Evolutionary conservation across 2,797 vertebrate species (phyloP).

Genomic region (Mormyrops attenuatus): DNA sequence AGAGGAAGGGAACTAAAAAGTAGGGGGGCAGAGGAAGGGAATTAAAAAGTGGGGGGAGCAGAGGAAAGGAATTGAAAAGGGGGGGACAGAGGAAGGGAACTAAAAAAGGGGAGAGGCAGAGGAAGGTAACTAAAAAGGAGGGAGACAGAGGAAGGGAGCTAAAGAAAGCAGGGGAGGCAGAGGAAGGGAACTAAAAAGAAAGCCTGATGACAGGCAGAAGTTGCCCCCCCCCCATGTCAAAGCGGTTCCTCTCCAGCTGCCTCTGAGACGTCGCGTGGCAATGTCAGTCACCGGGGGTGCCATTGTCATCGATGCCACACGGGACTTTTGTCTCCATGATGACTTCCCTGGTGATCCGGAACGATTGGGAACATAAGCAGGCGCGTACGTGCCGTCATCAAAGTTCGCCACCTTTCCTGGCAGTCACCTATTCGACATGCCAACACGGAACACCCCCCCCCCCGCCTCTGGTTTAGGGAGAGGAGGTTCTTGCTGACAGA

Average conservation of each 20-base stretch:
- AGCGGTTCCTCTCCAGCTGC: constrained; percentile 47
- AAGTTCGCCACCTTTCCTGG: constrained; percentile 31
- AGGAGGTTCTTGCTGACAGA: not conserved
- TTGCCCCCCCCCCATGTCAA: not conserved
- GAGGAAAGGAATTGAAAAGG: not conserved
- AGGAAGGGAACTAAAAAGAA: constrained; percentile 19
- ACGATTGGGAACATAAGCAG: constrained; percentile 40
- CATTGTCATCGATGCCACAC: constrained; percentile 49
- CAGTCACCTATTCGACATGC: constrained; percentile 33
- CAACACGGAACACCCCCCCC: not conserved
- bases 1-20: constrained; percentile 27
- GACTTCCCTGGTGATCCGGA: constrained; percentile 57
- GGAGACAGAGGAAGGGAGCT: too few relatives aligned
- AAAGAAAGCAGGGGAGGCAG: too few relatives aligned
- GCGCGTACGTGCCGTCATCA: constrained; percentile 18
- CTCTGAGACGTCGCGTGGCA: constrained; percentile 45
- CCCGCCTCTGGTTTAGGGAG: not conserved
- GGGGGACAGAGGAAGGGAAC: not conserved
- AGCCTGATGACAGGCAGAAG: not conserved
- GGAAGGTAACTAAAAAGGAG: constrained; percentile 1
- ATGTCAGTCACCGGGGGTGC: constrained; percentile 52
- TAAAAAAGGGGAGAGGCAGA: constrained; percentile 8
- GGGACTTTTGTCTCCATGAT: constrained; percentile 67
- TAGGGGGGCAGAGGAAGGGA: not conserved
- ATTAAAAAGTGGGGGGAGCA: not conserved